Base-by-base conservation (phyloP, 2,113 vertebrate species). In the Gallinago undulata region DNA sequence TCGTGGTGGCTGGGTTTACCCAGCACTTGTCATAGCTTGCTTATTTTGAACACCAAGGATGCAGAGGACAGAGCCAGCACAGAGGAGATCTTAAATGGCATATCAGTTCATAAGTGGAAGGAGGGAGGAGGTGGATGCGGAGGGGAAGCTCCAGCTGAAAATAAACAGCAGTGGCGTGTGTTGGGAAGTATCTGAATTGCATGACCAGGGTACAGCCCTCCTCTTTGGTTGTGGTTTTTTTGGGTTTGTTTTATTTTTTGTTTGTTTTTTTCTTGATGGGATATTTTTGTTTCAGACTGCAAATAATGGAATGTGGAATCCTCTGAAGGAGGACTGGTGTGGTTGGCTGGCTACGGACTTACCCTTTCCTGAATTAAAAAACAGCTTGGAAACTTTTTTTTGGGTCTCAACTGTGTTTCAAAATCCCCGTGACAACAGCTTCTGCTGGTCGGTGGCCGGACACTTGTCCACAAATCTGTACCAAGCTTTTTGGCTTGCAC, bases 111-210 rank as follows among this genome's bases (percentile, higher is more conserved):
- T 47, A 15, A 80, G 73, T 55, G 89, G 75, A 73, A 80, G 79
- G 79, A 95, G 82, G 68, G 80, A 90, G 92, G 94, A 84, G 94
- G 90, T 64, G 79, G 79, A 48, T 10, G n/a, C 48, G 73, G 25
- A 88, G 72, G 56, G 90, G 88, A 88, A 84, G 76, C 85, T 96
- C 69, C 85, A 92, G 88, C 64, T 82, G 95, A 90, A 89, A 83
- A 82, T 67, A 80, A 94, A 77, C 67, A 70, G 31, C 81, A 55
- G 78, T 33, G 59, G 13, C 21, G 72, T 68, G 72, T 62, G 22
- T 80, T 43, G 78, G 70, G 89, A 78, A 59, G 69, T 11, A 23
- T 75, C 77, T 64, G 60, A 79, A 50, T 19, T 56, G 55, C 37
- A 4, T 18, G 84, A 18, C 57, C 45, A 31, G 67, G 86, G 25